phyloP scores from a whole-genome alignment of 2,113 vertebrate species.

The Sylvilagus bachmani region DNA sequence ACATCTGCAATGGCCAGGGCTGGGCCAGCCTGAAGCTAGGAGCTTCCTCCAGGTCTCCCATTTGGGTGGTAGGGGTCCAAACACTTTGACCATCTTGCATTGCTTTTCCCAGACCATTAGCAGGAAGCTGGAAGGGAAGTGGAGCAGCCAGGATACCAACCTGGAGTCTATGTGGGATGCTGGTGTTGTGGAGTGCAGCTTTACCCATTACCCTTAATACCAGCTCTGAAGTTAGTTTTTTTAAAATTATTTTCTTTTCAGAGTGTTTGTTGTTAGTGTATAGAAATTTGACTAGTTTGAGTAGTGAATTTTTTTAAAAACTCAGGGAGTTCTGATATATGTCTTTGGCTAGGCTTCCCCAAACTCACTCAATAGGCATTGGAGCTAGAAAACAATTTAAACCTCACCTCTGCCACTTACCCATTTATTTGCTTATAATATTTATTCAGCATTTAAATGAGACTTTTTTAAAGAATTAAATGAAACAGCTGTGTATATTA shows the following conservation, averaged over 20 bases:
- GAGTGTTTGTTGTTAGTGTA: neutral
- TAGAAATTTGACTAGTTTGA: neutral
- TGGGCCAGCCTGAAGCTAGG: no score
- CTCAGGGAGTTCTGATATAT: neutral
- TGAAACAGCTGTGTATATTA: neutral
- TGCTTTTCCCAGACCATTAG: no score
- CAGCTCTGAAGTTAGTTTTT: neutral
- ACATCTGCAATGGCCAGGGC: no score
- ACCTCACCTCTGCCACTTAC: neutral
- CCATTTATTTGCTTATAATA: neutral
- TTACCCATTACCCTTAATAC: no score
- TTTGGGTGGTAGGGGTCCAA: no score
- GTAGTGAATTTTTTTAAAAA: neutral
- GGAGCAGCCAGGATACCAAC: no score
- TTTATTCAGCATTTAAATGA: conserved; percentile 35
- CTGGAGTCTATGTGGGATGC: no score
- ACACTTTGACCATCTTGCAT: no score
- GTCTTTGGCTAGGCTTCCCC: neutral
- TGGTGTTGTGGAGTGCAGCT: no score
- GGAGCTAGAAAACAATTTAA: neutral
- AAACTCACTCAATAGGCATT: neutral
- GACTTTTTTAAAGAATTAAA: neutral
- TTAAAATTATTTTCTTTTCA: neutral
- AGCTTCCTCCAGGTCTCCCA: no score
- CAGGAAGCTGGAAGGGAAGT: no score